Evolutionary conservation across 2,113 vertebrate species (phyloP), one percentile per base, ranked within the genome.

Genomic region (Megaleporinus macrocephalus): DNA sequence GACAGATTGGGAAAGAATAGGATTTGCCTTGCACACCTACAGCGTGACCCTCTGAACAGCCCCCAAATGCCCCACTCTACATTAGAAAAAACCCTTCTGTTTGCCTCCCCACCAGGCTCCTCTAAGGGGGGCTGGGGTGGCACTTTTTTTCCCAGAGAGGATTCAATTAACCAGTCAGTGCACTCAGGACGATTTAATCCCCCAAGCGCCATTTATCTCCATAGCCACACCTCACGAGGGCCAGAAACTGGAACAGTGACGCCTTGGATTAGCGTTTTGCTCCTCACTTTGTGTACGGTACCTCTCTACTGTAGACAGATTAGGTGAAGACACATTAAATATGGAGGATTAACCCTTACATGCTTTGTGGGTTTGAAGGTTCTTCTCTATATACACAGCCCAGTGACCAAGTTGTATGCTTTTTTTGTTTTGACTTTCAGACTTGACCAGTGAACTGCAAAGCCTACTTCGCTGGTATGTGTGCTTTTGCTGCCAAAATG

Each of bases 91-190:
- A 49, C 62, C 26, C 47, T 78, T 57, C 20, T 29, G 79, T 69
- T 47, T 77, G 86, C 89, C 90, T 82, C 65, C 86, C 16, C 76
- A 29, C 49, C 57, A 76, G 68, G 61, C 44, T 68, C 55, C 47
- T 62, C 55, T 16, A 4, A 49, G 15, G 1, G 62, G 51, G 57
- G 26, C 44, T 63, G 66, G 33, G 69, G 51, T 49, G 57, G 62
- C 49, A 59, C 53, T 41, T 61, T 68, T 91, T 90, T 55, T 22
- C 87, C 90, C 29, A 20, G 89, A 86, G 84, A 91, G 86, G 87
- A 93, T 92, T 93, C 91, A 93, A 93, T 94, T 93, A 92, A 93
- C 89, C 82, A 82, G 84, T 80, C 78, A 22, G 69, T 86, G 87
- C 84, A 80, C 92, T 90, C 82, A 88, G 89, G 87, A 91, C 85